Evolutionary conservation across 2,888 invertebrate genomes (phyloP), one percentile per base, ranked within the genome.

Genomic region (Drosophila nr. perissopoda): DNA sequence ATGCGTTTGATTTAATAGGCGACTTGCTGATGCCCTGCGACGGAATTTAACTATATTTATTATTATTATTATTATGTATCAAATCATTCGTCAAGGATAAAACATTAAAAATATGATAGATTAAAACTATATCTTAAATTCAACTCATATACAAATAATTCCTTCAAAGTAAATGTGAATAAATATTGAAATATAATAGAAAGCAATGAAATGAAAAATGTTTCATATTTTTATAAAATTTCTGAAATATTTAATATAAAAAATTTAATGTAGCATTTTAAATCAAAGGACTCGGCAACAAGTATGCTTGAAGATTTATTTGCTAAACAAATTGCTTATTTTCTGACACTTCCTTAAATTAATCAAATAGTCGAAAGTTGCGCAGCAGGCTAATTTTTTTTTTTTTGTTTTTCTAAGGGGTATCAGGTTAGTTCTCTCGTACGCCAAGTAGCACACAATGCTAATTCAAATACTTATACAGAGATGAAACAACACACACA

Each of bases 371-470:
- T 67, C 61, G 58, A 67, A 57, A 38, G 38, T 16, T 56, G 52
- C 62, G 31, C 49, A 74, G 58, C 54, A 73, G 69, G 52, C 73
- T 31, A 56, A 42, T 48, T 67, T 56, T 21, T 45, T 25, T 16
- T 8, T 21, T 29, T 31, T 52, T 21, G 11, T 29, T n/a, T 38
- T 13, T 36, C n/a, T 52, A 73, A 70, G 83, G 79, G 71, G 78
- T 69, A 77, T 78, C 38, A 27, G 29, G 67, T 61, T 33, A 25
- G 34, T 68, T 56, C 60, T 68, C 34, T n/a, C 38, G 31, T 25
- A 16, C 29, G 58, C 63, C 59, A 49, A 69, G 33, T 66, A 66
- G 66, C 76, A 45, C 68, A 31, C 51, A 48, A 36, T 49, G 76
- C 60, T 29, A 58, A 31, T 63, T 59, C 58, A 42, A 64, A 48